A percentile compares a stretch with the other conserved stretches of the same genome.
phyloP scores from a whole-genome alignment of 2,888 invertebrate genomes.

The Amiota communis region DNA sequence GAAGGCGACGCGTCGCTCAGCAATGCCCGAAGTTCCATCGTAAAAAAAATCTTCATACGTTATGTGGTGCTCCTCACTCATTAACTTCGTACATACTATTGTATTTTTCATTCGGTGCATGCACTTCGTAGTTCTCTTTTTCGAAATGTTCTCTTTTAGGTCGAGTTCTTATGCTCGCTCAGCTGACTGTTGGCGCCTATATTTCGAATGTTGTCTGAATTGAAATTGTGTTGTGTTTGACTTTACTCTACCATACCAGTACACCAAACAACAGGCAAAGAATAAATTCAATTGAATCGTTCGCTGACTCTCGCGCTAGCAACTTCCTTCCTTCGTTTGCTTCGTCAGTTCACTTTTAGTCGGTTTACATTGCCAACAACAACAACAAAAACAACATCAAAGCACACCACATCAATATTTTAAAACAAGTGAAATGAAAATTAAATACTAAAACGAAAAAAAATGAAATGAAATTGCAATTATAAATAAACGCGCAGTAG shows the following conservation, averaged over 20 bases:
- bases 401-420: constrained; percentile 9
- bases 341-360: not conserved
- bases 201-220: not conserved
- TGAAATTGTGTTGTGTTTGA: not conserved
- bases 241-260: not conserved
- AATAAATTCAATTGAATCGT: constrained; percentile 18
- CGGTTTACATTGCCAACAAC: not conserved
- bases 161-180: constrained; percentile 4
- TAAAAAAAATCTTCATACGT: too few relatives aligned
- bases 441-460: constrained; percentile 2
- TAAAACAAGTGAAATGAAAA: constrained; percentile 3
- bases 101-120: too few relatives aligned
- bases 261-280: not conserved
- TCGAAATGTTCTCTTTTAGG: not conserved
- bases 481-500: not conserved
- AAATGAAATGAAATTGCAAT: constrained; percentile 13
- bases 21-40: not conserved
- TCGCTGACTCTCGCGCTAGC: constrained; percentile 22
- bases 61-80: too few relatives aligned
- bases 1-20: not conserved
- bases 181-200: not conserved
- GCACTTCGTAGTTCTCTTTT: not conserved
- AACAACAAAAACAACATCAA: not conserved
- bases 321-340: constrained; percentile 18
- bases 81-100: too few relatives aligned